Base-by-base conservation (phyloP, 2,113 vertebrate genomes). In the Coregonus clupeaformis region DNA sequence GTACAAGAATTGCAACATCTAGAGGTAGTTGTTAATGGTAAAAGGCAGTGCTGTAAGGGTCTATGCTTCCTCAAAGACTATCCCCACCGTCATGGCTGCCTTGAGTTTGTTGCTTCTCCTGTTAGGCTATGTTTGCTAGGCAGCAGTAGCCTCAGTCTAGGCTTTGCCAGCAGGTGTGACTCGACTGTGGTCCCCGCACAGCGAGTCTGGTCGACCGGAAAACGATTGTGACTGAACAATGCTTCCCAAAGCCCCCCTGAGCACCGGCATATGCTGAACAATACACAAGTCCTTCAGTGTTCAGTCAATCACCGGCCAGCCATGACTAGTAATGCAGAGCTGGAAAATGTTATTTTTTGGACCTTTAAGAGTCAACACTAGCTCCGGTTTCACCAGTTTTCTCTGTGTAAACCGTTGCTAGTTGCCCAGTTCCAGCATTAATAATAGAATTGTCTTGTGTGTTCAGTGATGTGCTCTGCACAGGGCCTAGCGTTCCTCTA, bases 371-470 rank as follows among this genome's bases (percentile, higher is more conserved):
- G 13, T 64, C 13, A 24, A 29, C 13, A 64, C 59, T 24, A 22
- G 57, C 1, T 11, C 16, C 74, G 24, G 29, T 30, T 68, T 47
- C 13, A 49, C 3, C 14, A 4, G 1, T 69, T 47, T 65, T 3
- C 16, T 63, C 32, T 12, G 11, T 14, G 45, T 6, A 0, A 67
- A 32, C 64, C n/a, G 24, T 76, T 84, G 73, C 80, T 5, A 45
- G 55, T 59, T 20, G 24, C 16, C 7, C 42, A n/a, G 25, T 72
- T 13, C 22, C 18, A 66, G 24, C 27, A 75, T 86, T 64, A 86
- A 86, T 86, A 81, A 81, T 83, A 75, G 64, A 85, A 27, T 12
- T 27, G 32, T 80, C 71, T 62, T 1, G 71, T 74, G 73, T 69
- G 49, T 32, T 69, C 30, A 4, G 45, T 11, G 18, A 69, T 52